Percentiles rank a stretch among this genome's conserved stretches.
Evolutionary conservation across 1,140 invertebrate genomes (phyloP).

Genomic region (Drosophila kikkawai): DNA sequence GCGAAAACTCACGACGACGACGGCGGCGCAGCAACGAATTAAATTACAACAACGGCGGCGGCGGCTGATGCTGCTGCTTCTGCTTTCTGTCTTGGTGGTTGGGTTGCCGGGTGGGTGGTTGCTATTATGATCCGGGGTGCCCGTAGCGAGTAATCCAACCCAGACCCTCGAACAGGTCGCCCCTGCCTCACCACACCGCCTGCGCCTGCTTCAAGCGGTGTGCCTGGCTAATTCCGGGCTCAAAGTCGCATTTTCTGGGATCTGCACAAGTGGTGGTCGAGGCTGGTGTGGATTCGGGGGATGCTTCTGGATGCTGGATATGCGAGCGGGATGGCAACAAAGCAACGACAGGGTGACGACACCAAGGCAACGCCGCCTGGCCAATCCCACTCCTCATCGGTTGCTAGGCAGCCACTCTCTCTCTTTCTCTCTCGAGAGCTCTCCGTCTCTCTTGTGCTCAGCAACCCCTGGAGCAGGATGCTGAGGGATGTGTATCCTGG

Average conservation of each 20-base stretch:
- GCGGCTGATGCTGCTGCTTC: constrained; percentile 1
- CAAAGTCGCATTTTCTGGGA: constrained; percentile 80
- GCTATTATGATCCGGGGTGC: constrained; percentile 69
- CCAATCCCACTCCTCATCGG: constrained; percentile 68
- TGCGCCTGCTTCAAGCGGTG: constrained; percentile 47
- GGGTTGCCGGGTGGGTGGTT: constrained; percentile 34
- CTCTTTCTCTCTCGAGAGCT: constrained; percentile 18
- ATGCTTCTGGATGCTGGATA: constrained; percentile 30
- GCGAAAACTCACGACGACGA: constrained; percentile 48
- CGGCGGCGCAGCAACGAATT: constrained; percentile 79
- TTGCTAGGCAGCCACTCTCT: constrained; percentile 65
- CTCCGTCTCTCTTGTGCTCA: constrained; percentile 15
- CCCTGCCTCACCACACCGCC: neutral
- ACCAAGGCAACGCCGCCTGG: constrained; percentile 72
- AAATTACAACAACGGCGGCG: constrained; percentile 73
- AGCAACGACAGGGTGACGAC: constrained; percentile 45
- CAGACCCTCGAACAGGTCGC: constrained; percentile 44
- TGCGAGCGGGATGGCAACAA: constrained; percentile 60
- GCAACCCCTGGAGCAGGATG: constrained; percentile 65
- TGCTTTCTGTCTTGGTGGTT: constrained; percentile 13
- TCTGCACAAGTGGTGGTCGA: constrained; percentile 70
- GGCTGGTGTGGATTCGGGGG: constrained; percentile 18
- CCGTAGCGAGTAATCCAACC: constrained; percentile 78
- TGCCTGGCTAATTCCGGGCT: constrained; percentile 77
- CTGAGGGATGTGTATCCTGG: constrained; percentile 60